These are phyloP conservation scores for Amphipoea oculea DNA, from an alignment of 2,888 invertebrate species.

Conservation along the genomic window DNA sequence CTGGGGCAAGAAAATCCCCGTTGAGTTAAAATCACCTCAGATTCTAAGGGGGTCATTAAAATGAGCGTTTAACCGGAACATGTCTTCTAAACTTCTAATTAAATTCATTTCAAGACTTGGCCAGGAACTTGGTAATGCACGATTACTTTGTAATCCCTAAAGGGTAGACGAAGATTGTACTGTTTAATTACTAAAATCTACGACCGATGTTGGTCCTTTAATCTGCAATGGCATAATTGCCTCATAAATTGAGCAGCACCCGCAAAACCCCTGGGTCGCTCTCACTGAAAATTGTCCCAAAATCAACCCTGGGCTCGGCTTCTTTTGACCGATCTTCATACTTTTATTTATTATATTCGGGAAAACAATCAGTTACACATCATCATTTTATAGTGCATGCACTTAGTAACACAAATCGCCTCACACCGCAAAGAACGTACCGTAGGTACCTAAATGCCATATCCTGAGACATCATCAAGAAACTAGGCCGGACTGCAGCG, in stretches of 20 bases:
- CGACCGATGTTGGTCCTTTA: not conserved
- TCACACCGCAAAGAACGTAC: not conserved
- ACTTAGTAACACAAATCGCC: not conserved
- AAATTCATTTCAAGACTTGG: constrained; percentile 7
- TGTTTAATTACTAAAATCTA: constrained; percentile 1
- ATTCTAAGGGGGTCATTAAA: constrained; percentile 26
- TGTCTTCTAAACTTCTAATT: constrained; percentile 36
- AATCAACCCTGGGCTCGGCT: too few species aligned
- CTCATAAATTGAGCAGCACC: not conserved
- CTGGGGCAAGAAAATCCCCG: not conserved
- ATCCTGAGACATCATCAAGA: constrained; percentile 44
- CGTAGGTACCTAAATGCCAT: constrained; percentile 44
- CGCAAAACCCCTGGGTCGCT: not conserved
- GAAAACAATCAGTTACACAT: too few species aligned
- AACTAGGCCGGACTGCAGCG: constrained; percentile 63
- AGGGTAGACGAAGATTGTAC: not conserved
- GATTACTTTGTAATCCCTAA: not conserved
- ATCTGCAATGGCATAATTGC: not conserved
- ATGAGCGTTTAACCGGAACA: constrained; percentile 25
- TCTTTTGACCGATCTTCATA: not conserved
- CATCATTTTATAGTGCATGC: not conserved
- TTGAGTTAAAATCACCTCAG: constrained; percentile 22
- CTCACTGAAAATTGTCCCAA: not conserved
- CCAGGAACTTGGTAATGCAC: constrained; percentile 8
- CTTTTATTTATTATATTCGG: not conserved